A percentile compares a stretch with the other conserved stretches of the same genome.
Conservation (phyloP, 2,797 vertebrate species). For the Xenentodon cancila region DNA sequence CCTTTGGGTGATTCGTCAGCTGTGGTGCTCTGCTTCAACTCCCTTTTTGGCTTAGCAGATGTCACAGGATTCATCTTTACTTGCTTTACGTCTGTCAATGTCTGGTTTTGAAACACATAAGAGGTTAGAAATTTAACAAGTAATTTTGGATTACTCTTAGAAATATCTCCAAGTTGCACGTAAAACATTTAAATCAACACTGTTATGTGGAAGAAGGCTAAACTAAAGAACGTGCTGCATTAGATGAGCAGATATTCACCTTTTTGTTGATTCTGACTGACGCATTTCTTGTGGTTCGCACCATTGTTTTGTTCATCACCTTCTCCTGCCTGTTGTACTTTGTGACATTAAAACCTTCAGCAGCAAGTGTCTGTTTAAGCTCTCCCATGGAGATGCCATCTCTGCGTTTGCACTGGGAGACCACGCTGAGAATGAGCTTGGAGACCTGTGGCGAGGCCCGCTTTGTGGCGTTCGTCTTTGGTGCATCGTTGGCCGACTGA, state of each 20-base stretch:
- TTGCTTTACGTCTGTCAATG: neutral
- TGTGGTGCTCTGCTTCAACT: conserved; percentile 9
- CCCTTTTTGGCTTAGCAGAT: conserved; percentile 6
- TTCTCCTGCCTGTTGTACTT: conserved; percentile 33
- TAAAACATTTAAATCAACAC: neutral
- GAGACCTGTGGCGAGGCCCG: neutral
- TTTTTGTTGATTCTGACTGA: conserved; percentile 27
- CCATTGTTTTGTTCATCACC: conserved; percentile 16
- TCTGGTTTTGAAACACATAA: conserved; percentile 9
- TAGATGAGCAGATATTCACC: conserved; percentile 21
- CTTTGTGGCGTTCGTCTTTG: neutral
- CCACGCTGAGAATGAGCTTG: conserved; percentile 39
- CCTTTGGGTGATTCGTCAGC: conserved; percentile 2
- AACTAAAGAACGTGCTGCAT: too few species aligned
- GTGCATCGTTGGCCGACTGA: conserved; percentile 13
- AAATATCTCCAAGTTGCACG: too few species aligned
- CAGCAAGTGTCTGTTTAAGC: conserved; percentile 52
- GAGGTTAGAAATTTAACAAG: neutral
- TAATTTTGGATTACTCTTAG: neutral
- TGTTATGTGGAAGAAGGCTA: neutral
- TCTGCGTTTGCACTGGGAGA: conserved; percentile 40
- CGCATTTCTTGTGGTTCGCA: conserved; percentile 18
- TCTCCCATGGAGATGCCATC: conserved; percentile 57
- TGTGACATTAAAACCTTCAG: conserved; percentile 37
- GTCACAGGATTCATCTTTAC: neutral